Conservation (phyloP, 2,888 invertebrate genomes). For the Tillus elongatus region DNA sequence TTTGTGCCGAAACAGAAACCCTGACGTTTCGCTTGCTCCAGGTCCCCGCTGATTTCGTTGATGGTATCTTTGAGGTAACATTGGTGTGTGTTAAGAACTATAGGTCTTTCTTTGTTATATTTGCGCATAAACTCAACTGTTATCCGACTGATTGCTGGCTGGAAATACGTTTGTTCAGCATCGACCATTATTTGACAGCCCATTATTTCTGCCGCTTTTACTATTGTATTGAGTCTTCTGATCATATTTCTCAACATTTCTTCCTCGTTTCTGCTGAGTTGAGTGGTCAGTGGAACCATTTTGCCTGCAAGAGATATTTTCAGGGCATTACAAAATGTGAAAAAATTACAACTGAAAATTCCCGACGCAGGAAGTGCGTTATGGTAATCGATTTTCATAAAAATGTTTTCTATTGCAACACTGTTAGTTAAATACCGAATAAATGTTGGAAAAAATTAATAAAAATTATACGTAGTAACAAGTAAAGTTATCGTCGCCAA, state of each 20-base stretch:
- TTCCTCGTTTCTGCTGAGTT: slow-evolving; percentile 57
- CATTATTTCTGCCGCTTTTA: slow-evolving; percentile 69
- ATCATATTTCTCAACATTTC: slow-evolving; percentile 94
- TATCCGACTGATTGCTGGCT: slow-evolving; percentile 88
- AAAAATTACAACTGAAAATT: too few relatives aligned
- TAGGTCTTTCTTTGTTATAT: slow-evolving; percentile 61
- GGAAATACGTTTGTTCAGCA: slow-evolving; percentile 95
- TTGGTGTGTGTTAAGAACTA: not conserved
- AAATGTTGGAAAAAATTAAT: too few relatives aligned
- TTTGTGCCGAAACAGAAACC: not conserved
- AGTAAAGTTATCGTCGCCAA: too few relatives aligned
- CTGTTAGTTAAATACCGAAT: too few relatives aligned
- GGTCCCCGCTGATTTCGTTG: not conserved
- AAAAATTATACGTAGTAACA: too few relatives aligned
- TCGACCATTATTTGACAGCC: slow-evolving; percentile 93
- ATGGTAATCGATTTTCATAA: too few relatives aligned
- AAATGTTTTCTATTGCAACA: too few relatives aligned
- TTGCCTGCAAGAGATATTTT: too few relatives aligned
- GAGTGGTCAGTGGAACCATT: not conserved
- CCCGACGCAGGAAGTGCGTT: too few relatives aligned
- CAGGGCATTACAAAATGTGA: too few relatives aligned
- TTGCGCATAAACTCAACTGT: slow-evolving; percentile 93
- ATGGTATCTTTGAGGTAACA: not conserved
- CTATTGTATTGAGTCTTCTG: slow-evolving; percentile 73
- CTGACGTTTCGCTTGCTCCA: not conserved